Conservation (phyloP, 1,140 invertebrate genomes). For the Saccostrea cuccullata region DNA sequence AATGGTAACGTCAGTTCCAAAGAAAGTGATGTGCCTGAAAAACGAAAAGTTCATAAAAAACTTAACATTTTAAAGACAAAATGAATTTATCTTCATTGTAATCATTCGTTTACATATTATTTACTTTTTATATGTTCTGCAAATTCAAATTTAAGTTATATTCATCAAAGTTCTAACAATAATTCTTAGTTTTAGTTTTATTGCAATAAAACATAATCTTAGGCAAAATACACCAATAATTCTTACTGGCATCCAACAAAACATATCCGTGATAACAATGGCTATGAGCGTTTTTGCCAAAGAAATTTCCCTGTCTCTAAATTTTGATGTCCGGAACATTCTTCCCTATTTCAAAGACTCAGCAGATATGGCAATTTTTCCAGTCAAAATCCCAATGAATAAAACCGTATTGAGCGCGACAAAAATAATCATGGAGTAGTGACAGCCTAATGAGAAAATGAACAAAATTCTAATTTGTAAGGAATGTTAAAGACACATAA, state of each 20-base stretch:
- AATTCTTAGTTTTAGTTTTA: no score
- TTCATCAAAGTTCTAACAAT: no score
- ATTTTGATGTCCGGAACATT: constrained; percentile 82
- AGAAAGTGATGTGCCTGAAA: constrained; percentile 50
- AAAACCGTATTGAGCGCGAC: constrained; percentile 76
- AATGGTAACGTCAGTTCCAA: constrained; percentile 42
- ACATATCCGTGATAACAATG: constrained; percentile 75
- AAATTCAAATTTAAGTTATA: no score
- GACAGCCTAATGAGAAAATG: constrained; percentile 71
- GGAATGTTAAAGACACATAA: no score
- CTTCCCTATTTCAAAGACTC: constrained; percentile 82
- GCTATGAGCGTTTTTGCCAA: constrained; percentile 72
- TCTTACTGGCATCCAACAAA: constrained; percentile 76
- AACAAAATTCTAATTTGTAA: no score
- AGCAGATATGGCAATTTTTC: constrained; percentile 84
- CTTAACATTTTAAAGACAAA: no score
- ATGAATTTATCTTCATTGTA: no score
- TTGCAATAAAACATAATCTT: neutral
- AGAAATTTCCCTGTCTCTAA: constrained; percentile 70
- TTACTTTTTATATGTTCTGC: no score
- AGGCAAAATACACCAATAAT: constrained; percentile 58
- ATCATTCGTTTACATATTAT: no score
- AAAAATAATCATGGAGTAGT: constrained; percentile 78
- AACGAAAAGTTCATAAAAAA: no score
- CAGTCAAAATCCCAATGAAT: constrained; percentile 77